phyloP scores from a whole-genome alignment of 2,113 vertebrate species.

The Petrocephalus microphthalmus region DNA sequence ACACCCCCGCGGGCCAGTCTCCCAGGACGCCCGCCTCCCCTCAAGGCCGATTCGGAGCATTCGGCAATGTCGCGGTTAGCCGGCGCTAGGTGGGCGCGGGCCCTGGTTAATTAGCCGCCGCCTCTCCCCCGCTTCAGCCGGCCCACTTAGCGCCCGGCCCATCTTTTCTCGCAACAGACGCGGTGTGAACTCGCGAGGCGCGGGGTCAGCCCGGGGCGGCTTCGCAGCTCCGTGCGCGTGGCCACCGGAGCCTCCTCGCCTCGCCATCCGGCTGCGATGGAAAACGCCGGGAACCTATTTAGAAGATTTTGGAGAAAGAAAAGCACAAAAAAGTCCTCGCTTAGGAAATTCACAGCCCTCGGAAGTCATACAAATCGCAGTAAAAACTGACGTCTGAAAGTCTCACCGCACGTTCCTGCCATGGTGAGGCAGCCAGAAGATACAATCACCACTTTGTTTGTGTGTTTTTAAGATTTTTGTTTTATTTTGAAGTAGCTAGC shows the following conservation, averaged over 20 bases:
- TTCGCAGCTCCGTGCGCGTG: neutral
- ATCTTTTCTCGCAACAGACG: neutral
- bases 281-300: neutral
- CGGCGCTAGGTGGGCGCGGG: neutral
- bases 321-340: neutral
- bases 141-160: neutral
- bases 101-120: neutral
- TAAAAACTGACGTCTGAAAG: neutral
- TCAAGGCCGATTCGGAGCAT: neutral
- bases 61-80: neutral
- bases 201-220: neutral
- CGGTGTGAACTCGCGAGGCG: neutral
- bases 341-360: neutral
- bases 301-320: neutral
- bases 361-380: neutral
- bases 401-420: neutral
- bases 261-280: neutral
- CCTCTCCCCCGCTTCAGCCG: neutral
- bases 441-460: neutral
- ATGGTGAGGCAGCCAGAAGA: neutral
- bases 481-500: constrained; percentile 1
- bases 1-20: neutral
- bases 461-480: neutral
- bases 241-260: neutral
- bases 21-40: neutral